phyloP scores from a whole-genome alignment of 2,797 vertebrate genomes.

The Melanotaenia nigrans region DNA sequence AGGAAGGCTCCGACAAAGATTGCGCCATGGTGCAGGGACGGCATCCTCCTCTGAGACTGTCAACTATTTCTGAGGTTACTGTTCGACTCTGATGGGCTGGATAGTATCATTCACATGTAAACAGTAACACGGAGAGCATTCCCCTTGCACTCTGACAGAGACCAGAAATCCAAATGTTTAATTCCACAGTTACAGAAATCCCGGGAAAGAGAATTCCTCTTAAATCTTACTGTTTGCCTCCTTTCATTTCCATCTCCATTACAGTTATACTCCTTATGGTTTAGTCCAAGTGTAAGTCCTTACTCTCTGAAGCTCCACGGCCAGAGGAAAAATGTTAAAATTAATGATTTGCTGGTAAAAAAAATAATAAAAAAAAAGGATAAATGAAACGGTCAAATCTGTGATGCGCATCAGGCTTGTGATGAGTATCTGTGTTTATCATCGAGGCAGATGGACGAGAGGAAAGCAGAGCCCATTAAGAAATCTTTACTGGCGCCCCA shows the following conservation, averaged over 20 bases:
- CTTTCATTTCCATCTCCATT: conserved; percentile 30
- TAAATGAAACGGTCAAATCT: conserved; percentile 35
- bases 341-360: conserved; percentile 21
- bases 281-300: conserved; percentile 38
- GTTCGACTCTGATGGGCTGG: conserved; percentile 43
- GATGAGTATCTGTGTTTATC: conserved; percentile 68
- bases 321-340: conserved; percentile 33
- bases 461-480: conserved; percentile 79
- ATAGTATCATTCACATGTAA: conserved; percentile 53
- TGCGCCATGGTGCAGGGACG: conserved; percentile 84
- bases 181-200: conserved; percentile 45
- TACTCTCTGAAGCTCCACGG: conserved; percentile 22
- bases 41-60: conserved; percentile 74
- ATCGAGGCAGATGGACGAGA: conserved; percentile 76
- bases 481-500: conserved; percentile 82
- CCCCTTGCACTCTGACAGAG: conserved; percentile 48
- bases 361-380: neutral
- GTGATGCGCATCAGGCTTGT: conserved; percentile 50
- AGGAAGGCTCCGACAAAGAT: conserved; percentile 86
- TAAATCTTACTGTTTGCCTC: conserved; percentile 35
- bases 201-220: conserved; percentile 20
- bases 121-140: conserved; percentile 45
- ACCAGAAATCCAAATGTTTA: conserved; percentile 52
- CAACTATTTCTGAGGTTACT: conserved; percentile 32
- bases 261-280: conserved; percentile 11